phyloP scores from a whole-genome alignment of 2,888 invertebrate genomes.

The Venusia cambrica region DNA sequence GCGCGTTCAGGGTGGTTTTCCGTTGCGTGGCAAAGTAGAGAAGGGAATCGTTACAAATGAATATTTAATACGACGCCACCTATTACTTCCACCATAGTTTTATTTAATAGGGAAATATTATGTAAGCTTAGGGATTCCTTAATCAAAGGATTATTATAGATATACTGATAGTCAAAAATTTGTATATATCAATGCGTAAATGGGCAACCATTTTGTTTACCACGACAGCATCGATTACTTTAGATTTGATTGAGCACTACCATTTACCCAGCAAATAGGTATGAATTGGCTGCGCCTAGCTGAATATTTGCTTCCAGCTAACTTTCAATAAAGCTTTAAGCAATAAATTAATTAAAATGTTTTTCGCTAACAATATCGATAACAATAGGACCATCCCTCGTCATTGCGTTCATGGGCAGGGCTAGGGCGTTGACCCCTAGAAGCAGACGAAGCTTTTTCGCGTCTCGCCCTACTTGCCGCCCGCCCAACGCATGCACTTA shows the following conservation, averaged over 20 bases:
- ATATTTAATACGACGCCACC: constrained; percentile 20
- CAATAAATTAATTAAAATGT: constrained; percentile 18
- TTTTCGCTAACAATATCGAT: constrained; percentile 59
- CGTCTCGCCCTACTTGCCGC: constrained; percentile 75
- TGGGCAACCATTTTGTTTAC: too few species aligned
- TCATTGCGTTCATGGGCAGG: constrained; percentile 71
- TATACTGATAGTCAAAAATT: too few species aligned
- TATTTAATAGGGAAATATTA: too few species aligned
- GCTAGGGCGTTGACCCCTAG: constrained; percentile 72
- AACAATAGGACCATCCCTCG: constrained; percentile 63
- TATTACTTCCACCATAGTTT: constrained; percentile 8
- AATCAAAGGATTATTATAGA: too few species aligned
- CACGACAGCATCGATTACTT: too few species aligned
- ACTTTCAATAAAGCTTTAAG: constrained; percentile 8
- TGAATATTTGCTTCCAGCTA: too few species aligned
- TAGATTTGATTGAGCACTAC: too few species aligned
- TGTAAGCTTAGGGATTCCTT: too few species aligned
- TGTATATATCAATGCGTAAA: too few species aligned
- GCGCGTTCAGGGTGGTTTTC: constrained; percentile 32
- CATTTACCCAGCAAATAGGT: too few species aligned
- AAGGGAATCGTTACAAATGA: constrained; percentile 22
- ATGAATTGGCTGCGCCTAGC: too few species aligned
- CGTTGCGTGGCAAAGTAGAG: constrained; percentile 36
- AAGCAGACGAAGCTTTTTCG: constrained; percentile 69
- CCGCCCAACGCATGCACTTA: constrained; percentile 53